Conservation (phyloP, 2,888 invertebrate genomes). For the Leptinotarsa tumamoca region DNA sequence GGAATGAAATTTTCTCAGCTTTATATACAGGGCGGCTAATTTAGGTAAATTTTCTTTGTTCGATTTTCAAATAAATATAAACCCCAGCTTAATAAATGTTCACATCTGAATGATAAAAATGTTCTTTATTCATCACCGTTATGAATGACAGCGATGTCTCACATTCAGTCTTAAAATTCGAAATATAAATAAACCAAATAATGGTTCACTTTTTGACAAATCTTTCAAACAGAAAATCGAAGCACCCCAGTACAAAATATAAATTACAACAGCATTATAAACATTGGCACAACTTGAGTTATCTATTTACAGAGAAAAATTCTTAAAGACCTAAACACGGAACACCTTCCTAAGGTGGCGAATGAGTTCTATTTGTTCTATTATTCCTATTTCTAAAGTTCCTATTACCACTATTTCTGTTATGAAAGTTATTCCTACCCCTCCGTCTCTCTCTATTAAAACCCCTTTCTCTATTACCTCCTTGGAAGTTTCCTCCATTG, state of each 20-base stretch:
- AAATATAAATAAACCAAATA: slow-evolving; percentile 10
- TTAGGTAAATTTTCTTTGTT: slow-evolving; percentile 6
- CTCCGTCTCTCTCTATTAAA: slow-evolving; percentile 57
- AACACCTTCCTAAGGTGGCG: slow-evolving; percentile 55
- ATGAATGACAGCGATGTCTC: neutral
- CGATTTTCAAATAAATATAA: slow-evolving; percentile 12
- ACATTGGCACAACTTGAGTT: slow-evolving; percentile 38
- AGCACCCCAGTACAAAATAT: slow-evolving; percentile 33
- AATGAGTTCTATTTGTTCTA: slow-evolving; percentile 59
- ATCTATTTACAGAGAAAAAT: slow-evolving; percentile 37
- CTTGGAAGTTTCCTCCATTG: slow-evolving; percentile 55
- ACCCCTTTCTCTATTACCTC: slow-evolving; percentile 56
- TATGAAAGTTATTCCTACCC: slow-evolving; percentile 51
- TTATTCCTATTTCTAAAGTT: slow-evolving; percentile 58
- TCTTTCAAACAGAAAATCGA: neutral
- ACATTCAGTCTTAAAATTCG: slow-evolving; percentile 24
- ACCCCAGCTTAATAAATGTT: neutral
- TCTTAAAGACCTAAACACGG: slow-evolving; percentile 17
- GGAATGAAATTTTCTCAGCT: slow-evolving; percentile 28
- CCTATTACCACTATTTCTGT: slow-evolving; percentile 50
- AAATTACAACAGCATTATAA: slow-evolving; percentile 22
- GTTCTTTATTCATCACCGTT: neutral
- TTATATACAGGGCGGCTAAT: slow-evolving; percentile 30
- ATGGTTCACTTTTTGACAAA: neutral
- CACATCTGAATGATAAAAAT: too few relatives aligned